phyloP scores from a whole-genome alignment of 2,888 invertebrate species.

The Sturmia bella region DNA sequence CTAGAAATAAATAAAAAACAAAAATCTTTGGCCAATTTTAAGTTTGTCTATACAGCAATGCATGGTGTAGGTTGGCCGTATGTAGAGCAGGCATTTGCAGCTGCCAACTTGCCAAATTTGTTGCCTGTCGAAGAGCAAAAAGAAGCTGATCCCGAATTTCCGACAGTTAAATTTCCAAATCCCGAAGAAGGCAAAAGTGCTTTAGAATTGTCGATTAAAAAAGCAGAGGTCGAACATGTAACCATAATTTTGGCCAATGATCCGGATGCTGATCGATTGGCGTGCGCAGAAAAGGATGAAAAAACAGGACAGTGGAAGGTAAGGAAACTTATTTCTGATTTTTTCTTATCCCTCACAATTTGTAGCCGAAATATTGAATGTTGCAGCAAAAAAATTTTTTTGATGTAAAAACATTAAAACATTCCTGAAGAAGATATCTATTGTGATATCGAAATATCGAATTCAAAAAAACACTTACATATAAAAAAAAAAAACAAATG shows the following conservation, averaged over 20 bases:
- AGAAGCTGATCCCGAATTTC: slow-evolving; percentile 97
- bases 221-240: slow-evolving; percentile 88
- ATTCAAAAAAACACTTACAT: too few relatives aligned
- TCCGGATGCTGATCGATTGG: slow-evolving; percentile 98
- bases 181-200: slow-evolving; percentile 97
- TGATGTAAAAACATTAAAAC: too few relatives aligned
- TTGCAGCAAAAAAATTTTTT: too few relatives aligned
- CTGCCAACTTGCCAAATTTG: slow-evolving; percentile 86
- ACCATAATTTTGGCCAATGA: slow-evolving; percentile 96
- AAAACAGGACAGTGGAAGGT: slow-evolving; percentile 75
- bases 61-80: slow-evolving; percentile 97
- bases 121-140: slow-evolving; percentile 85
- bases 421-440: too few relatives aligned
- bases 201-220: slow-evolving; percentile 87
- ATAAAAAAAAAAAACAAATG: too few relatives aligned
- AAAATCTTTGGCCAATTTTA: slow-evolving; percentile 81
- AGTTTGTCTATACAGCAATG: slow-evolving; percentile 96
- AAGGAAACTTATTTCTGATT: neutral
- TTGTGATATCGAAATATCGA: too few relatives aligned
- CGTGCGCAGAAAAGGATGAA: slow-evolving; percentile 92
- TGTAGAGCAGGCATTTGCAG: slow-evolving; percentile 88
- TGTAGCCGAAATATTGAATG: too few relatives aligned
- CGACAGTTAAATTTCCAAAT: slow-evolving; percentile 98
- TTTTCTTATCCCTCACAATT: too few relatives aligned
- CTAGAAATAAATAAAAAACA: slow-evolving; percentile 83